phyloP scores from a whole-genome alignment of 2,888 invertebrate genomes.

The Himalopsyche kuldschensis region DNA sequence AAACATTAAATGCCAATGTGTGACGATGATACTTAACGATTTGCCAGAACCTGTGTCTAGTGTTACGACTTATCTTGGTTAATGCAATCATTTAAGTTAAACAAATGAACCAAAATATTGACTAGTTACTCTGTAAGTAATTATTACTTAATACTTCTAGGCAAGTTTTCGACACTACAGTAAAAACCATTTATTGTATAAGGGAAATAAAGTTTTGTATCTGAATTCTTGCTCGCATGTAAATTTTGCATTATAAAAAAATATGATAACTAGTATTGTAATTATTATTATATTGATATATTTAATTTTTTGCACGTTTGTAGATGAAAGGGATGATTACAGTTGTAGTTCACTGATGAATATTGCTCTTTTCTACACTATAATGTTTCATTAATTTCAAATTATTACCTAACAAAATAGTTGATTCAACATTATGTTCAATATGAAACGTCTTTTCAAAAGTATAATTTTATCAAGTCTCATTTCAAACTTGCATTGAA shows the following conservation, averaged over 20 bases:
- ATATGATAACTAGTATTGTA: constrained; percentile 24
- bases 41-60: constrained; percentile 36
- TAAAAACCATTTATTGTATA: constrained; percentile 51
- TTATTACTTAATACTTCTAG: constrained; percentile 57
- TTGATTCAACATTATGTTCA: neutral
- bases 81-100: constrained; percentile 57
- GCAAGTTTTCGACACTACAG: constrained; percentile 63
- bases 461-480: neutral
- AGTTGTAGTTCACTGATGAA: constrained; percentile 24
- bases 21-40: constrained; percentile 20
- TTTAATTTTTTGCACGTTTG: constrained; percentile 34
- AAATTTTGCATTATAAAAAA: constrained; percentile 49
- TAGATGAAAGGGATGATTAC: constrained; percentile 24
- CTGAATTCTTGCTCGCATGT: constrained; percentile 64
- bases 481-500: neutral
- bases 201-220: constrained; percentile 63
- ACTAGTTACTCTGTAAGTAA: constrained; percentile 63
- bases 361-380: constrained; percentile 2
- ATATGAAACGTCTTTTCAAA: neutral
- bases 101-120: constrained; percentile 57
- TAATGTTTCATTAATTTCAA: neutral
- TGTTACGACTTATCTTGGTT: constrained; percentile 44
- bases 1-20: constrained; percentile 26
- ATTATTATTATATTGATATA: constrained; percentile 25
- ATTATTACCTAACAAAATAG: neutral